Conservation (phyloP, 1,140 invertebrate species). For the Tetramorium alpestre region DNA sequence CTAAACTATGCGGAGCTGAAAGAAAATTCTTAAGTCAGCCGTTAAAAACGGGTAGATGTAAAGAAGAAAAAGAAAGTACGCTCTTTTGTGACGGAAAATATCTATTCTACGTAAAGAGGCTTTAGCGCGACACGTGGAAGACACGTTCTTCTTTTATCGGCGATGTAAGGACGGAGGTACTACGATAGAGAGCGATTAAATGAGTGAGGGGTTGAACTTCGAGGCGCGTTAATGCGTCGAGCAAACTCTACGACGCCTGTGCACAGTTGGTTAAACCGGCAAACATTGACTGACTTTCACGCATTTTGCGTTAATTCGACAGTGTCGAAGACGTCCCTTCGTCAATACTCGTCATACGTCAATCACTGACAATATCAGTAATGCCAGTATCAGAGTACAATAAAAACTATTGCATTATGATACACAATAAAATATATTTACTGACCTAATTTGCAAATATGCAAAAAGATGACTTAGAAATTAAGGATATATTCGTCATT, state of each 20-base stretch:
- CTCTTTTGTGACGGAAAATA: background rate
- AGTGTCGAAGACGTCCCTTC: conserved; percentile 29
- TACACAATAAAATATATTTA: too few relatives aligned
- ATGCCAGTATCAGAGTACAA: background rate
- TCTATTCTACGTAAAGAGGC: conserved; percentile 22
- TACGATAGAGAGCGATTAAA: conserved; percentile 76
- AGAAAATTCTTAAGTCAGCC: background rate
- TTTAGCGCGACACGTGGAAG: conserved; percentile 10
- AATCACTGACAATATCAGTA: background rate
- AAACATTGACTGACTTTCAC: conserved; percentile 81
- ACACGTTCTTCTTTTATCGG: conserved; percentile 41
- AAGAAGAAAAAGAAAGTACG: conserved; percentile 4
- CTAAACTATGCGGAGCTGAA: background rate
- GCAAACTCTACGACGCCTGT: conserved; percentile 74
- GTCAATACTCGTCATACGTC: background rate
- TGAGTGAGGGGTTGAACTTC: conserved; percentile 71
- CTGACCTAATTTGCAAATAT: too few relatives aligned
- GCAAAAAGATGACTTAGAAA: too few relatives aligned
- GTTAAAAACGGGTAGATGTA: background rate
- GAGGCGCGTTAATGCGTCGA: conserved; percentile 76
- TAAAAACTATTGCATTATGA: too few relatives aligned
- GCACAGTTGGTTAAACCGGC: conserved; percentile 81
- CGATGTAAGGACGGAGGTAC: conserved; percentile 25
- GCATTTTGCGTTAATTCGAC: conserved; percentile 41
- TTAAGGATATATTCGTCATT: too few relatives aligned